Base-by-base conservation (phyloP, 53 echinoderm and acorn worm genomes). In the Holothuria scabra region DNA sequence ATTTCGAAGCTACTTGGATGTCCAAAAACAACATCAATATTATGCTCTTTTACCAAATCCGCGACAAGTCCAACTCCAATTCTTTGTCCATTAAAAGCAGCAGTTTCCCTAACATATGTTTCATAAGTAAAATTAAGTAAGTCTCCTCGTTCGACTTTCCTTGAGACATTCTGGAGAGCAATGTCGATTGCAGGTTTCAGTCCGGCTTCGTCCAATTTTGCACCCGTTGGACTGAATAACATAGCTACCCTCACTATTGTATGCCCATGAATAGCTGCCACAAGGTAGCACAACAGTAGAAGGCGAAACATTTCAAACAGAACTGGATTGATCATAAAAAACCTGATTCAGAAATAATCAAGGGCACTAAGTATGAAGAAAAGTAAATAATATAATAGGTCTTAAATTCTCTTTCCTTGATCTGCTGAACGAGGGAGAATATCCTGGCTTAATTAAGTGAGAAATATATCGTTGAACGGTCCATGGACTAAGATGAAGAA, bases 61-160 rank as follows among this genome's bases (percentile, higher is more conserved):
- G 72, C 72, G 4, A 72, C 72, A 8, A 72, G 44, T 72, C 72
- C 72, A 72, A 72, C 72, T 14, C 72, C 49, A 20, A 49, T 72
- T 25, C 34, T 38, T 24, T 44, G 72, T 7, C 72, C 72, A 19
- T 20, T 21, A 0, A 1, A 19, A 3, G 22, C 11, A 3, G 22
- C 11, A 20, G 72, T 72, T 44, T 72, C 46, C 46, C 72, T 37
- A 1, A 72, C 8, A 46, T 72, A 72, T 48, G 12, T 72, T 2
- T 9, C 18, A 34, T 32, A 72, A 6, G 44, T 72, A 9, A 72
- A 72, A 48, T 72, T 72, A 13, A 48, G 25, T 21, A 72, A 72
- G 24, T 72, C 72, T 22, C 46, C 22, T 24, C 21, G n/a, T 12
- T 35, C 46, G 16, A 72, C 72, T 44, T 44, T n/a, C 21, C n/a